Base-by-base conservation (phyloP, 2,888 invertebrate species). In the Calephelis perditalis region DNA sequence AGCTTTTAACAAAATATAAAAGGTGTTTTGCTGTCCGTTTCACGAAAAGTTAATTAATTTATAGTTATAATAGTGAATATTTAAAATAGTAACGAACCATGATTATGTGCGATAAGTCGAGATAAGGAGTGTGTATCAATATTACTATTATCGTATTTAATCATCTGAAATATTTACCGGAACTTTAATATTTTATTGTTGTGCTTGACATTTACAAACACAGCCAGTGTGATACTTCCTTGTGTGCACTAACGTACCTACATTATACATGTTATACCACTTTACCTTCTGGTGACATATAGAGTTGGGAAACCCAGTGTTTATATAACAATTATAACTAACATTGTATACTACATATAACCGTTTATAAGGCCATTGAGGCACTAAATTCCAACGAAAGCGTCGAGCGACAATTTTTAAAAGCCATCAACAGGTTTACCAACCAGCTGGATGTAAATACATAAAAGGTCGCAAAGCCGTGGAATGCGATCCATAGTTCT, bases 311-410 rank as follows among this genome's bases (percentile, higher is more conserved):
- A 58, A 59, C 46, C 59, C 61, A 57, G 52, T n/a, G 58, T 44
- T 52, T 26, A 52, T 60, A 46, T 46, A 54, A 58, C 52, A 57
- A 55, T 62, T 61, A 72, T 65, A 67, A 15, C 12, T 47, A 47
- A 47, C 15, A 10, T 15, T 15, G 47, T 47, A 15, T 47, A 47
- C 47, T 15, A 26, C 26, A 26, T 3, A 7, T 47, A 47, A 10
- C 47, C 7, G 15, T 12, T 12, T 46, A 12, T 46, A 7, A 7
- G 8, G 15, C 47, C 15, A 7, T 8, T n/a, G 15, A 47, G 7
- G n/a, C 2, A 47, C 47, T n/a, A 47, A 47, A 40, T 40, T 6
- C 7, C 26, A 4, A 15, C 7, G 12, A n/a, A 47, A 7, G 1
- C 12, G 12, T 12, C 47, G 7, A 6, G 40, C 40, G 40, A 40